A percentile compares a stretch with the other conserved stretches of the same genome.
Evolutionary conservation across 2,797 vertebrate species (phyloP).

Genomic region (Pseudochromis fuscus): DNA sequence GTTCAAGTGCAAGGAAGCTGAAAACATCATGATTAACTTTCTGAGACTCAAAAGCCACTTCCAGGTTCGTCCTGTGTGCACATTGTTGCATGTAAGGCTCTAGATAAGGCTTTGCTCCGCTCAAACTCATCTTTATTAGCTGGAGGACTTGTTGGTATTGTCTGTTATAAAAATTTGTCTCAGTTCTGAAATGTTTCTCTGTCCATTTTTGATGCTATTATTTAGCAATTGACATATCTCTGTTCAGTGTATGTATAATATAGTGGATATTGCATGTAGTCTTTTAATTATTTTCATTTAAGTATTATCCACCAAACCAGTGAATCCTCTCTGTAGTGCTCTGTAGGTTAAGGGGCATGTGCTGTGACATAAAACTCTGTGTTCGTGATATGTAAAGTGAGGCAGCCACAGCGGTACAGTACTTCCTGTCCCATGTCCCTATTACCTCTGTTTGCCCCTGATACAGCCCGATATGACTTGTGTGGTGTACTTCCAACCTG

Average conservation of each 20-base stretch:
- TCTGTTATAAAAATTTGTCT: background rate
- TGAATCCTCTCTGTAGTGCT: background rate
- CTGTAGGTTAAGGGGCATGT: background rate
- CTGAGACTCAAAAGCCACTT: slow-evolving; percentile 87
- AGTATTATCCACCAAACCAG: too few relatives aligned
- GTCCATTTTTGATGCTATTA: too few relatives aligned
- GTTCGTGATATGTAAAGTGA: background rate
- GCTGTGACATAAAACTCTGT: background rate
- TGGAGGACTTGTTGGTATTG: background rate
- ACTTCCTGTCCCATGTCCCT: background rate
- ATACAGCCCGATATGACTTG: too few relatives aligned
- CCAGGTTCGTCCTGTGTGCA: slow-evolving; percentile 78
- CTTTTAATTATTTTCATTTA: background rate
- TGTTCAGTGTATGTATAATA: background rate
- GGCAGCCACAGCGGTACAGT: background rate
- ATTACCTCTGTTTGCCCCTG: background rate
- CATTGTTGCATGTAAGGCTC: background rate
- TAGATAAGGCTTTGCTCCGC: background rate
- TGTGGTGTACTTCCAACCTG: background rate
- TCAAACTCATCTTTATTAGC: background rate
- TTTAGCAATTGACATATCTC: too few relatives aligned
- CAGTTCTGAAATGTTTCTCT: too few relatives aligned
- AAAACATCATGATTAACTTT: slow-evolving; percentile 85
- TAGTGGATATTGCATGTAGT: background rate
- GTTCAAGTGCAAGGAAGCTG: slow-evolving; percentile 87